phyloP scores from a whole-genome alignment of 2,113 vertebrate species.

The Neodontobutis hainanensis region DNA sequence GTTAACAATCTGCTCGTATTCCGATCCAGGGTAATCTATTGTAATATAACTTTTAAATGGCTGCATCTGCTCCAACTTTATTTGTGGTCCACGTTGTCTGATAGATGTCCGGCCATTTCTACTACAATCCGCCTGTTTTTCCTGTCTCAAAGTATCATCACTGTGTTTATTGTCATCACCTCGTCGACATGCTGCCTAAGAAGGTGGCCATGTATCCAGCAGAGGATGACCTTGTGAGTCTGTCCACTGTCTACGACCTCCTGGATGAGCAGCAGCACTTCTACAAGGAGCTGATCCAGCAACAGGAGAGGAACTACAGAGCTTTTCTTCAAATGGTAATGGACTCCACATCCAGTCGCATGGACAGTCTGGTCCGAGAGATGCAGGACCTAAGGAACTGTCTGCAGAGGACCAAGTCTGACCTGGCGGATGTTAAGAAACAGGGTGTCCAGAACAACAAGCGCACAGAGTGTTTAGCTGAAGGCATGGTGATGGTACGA shows the following conservation, averaged over 20 bases:
- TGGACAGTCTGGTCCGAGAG: slow-evolving; percentile 71
- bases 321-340: slow-evolving; percentile 76
- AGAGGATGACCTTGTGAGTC: slow-evolving; percentile 63
- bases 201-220: slow-evolving; percentile 52
- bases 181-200: slow-evolving; percentile 66
- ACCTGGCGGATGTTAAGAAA: slow-evolving; percentile 65
- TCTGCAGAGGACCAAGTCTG: slow-evolving; percentile 56
- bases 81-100: background rate
- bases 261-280: slow-evolving; percentile 75
- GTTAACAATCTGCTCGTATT: background rate
- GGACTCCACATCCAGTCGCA: slow-evolving; percentile 66
- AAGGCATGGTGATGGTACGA: slow-evolving; percentile 68
- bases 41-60: slow-evolving; percentile 27
- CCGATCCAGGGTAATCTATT: background rate
- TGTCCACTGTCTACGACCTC: slow-evolving; percentile 70
- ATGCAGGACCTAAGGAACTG: slow-evolving; percentile 71
- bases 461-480: slow-evolving; percentile 62
- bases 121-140: slow-evolving; percentile 28
- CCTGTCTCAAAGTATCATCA: slow-evolving; percentile 6
- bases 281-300: slow-evolving; percentile 73
- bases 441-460: slow-evolving; percentile 59
- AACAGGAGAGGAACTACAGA: slow-evolving; percentile 74
- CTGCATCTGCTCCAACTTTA: background rate
- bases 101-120: slow-evolving; percentile 49
- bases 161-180: slow-evolving; percentile 30